phyloP scores from a whole-genome alignment of 2,113 vertebrate genomes.

The Thomomys bottae region DNA sequence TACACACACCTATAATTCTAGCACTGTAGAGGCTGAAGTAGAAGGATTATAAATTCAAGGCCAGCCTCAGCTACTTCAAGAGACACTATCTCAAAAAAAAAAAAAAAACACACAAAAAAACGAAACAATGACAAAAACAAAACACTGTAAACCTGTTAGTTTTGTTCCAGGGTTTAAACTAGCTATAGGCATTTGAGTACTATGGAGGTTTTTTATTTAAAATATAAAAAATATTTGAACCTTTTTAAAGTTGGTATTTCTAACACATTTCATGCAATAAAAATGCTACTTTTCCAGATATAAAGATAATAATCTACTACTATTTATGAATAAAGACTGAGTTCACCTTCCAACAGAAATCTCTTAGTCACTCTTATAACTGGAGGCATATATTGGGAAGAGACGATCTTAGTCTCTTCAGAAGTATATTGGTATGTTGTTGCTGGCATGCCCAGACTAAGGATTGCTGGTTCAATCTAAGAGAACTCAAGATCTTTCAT shows the following conservation, averaged over 20 bases:
- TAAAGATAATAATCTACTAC: constrained; percentile 42
- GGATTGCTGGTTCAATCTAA: not conserved
- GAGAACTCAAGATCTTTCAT: not conserved
- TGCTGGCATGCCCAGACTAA: not conserved
- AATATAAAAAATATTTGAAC: constrained; percentile 44
- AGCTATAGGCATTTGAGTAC: constrained; percentile 38
- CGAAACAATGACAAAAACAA: no score
- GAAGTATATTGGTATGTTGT: not conserved
- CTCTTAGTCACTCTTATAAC: constrained; percentile 22
- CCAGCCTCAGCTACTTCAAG: not conserved
- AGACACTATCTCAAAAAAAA: not conserved
- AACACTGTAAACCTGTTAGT: not conserved
- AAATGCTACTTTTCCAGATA: constrained; percentile 41
- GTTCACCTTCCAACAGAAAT: constrained; percentile 56
- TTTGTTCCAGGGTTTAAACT: constrained; percentile 42
- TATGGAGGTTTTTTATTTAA: constrained; percentile 27
- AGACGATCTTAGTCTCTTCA: no score
- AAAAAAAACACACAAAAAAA: no score
- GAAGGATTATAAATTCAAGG: no score
- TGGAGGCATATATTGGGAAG: not conserved
- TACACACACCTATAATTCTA: no score
- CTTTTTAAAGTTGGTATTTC: constrained; percentile 58
- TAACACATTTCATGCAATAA: constrained; percentile 44
- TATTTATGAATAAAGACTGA: constrained; percentile 47
- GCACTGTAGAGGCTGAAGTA: no score